Evolutionary conservation across 2,113 vertebrate genomes (phyloP), one percentile per base, ranked within the genome.

Genomic region (Paramormyrops kingsleyae): DNA sequence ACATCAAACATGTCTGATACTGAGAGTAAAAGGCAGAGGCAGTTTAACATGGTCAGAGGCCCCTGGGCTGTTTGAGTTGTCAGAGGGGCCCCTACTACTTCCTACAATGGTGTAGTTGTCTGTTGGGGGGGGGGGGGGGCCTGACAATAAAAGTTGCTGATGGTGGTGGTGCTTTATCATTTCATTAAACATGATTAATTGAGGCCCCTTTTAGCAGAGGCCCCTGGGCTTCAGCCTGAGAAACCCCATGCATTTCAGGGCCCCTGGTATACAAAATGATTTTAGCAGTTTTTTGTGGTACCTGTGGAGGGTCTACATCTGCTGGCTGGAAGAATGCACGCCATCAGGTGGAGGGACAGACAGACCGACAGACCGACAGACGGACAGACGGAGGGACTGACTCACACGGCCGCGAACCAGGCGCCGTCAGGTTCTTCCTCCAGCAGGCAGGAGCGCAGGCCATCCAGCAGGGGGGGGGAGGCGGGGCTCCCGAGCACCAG

Each of bases 351-450:
- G 12, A 56, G 15, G 53, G 31, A 10, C 19, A 56, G 52, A n/a
- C 56, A n/a, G 56, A n/a, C 56, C 13, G 52, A n/a, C 56, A n/a
- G 56, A n/a, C 56, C 13, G 4, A 53, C 52, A 24, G 56, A 59
- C 7, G 7, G 59, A 17, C 56, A n/a, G 59, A 66, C 9, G 24
- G n/a, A 17, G 9, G 27, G 77, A 49, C 35, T 21, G 80, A 92
- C 91, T 27, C 77, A 95, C 94, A 94, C 92, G 39, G 93, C 93
- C 88, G 94, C 93, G 83, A 94, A 95, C 93, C 94, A 95, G 88
- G 91, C 88, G 35, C 91, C 90, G 88, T 94, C 94, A 44, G 91
- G 90, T 19, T 94, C 92, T 21, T 89, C 47, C 35, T 92, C 92
- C 87, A 91, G 91, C 70, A 95, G 87, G 49, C 92, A 91, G 49